Evolutionary conservation across 37 sponge, comb jelly and placozoan species (phyloP), one percentile per base, ranked within the genome.

Genomic region (Mnemiopsis leidyi): DNA sequence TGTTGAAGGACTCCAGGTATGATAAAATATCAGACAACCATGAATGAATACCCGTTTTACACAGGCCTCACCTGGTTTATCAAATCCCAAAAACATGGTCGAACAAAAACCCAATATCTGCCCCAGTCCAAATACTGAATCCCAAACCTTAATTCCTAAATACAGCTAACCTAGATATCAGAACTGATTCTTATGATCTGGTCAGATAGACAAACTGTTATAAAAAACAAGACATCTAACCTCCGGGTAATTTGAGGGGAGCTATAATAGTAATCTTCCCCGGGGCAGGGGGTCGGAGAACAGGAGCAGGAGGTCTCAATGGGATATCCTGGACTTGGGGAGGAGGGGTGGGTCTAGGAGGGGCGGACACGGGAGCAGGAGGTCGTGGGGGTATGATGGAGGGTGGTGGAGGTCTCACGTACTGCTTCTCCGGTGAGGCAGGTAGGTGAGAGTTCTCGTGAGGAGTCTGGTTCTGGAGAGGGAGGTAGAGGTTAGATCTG

Each of bases 401-500:
- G 5, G 90, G 90, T 3, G 90, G 90, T 2, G 90, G 90, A 13
- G 90, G 90, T 25, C 90, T 18, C 0, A 85, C 90, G 30, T 39
- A 85, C 61, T 39, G 90, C 29, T 85, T 85, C 90, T 85, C 90
- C 1, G 90, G 90, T 28, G 90, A 85, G 40, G 90, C 48, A 2
- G 90, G 30, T 25, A 23, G 30, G 3, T 3, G n/a, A 23, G 30
- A 7, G 25, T 71, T 28, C 75, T 71, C 30, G 30, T n/a, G 30
- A 18, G 61, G 13, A 13, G 61, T 5, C 13, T 48, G 16, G 36
- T 36, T 13, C 61, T 48, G 61, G 61, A 13, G 61, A 48, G 61
- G n/a, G n/a, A n/a, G n/a, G n/a, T n/a, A n/a, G n/a, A n/a, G n/a
- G n/a, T n/a, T n/a, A n/a, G n/a, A n/a, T n/a, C n/a, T n/a, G n/a